These are phyloP conservation scores for Lagopus muta DNA, from an alignment of 2,113 vertebrate species.

Conservation along the genomic window DNA sequence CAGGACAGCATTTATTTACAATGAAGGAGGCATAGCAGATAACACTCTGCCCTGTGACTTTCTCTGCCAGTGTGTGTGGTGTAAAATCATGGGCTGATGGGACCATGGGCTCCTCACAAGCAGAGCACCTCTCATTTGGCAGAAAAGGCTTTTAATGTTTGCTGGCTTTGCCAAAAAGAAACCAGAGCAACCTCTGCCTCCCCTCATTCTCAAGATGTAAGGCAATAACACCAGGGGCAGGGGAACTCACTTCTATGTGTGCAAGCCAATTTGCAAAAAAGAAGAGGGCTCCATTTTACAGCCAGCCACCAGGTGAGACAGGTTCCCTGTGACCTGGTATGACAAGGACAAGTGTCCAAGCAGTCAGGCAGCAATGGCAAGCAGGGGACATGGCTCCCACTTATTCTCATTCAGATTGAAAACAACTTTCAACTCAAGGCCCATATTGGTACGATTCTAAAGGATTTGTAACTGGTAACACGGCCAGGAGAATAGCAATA, in stretches of 20 bases:
- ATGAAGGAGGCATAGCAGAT: not conserved
- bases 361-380: not conserved
- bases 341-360: not conserved
- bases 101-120: rapidly evolving
- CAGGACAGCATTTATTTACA: not conserved
- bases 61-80: not conserved
- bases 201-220: not conserved
- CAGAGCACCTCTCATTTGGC: not conserved
- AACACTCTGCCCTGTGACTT: slow-evolving; percentile 46
- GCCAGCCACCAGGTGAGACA: not conserved
- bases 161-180: slow-evolving; percentile 12
- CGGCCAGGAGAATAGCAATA: not conserved
- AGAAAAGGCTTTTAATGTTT: not conserved
- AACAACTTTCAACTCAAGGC: not conserved
- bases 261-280: not conserved
- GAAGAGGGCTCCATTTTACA: not conserved
- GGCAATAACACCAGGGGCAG: too few relatives aligned
- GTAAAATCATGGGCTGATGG: not conserved
- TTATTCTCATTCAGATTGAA: too few relatives aligned
- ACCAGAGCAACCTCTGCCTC: not conserved
- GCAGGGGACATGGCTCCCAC: not conserved
- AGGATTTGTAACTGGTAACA: not conserved
- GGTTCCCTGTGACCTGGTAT: not conserved
- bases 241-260: not conserved
- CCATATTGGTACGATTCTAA: too few relatives aligned